A percentile compares a stretch with the other conserved stretches of the same genome.
Conservation (phyloP, 2,113 vertebrate genomes). For the Epinephelus moara region DNA sequence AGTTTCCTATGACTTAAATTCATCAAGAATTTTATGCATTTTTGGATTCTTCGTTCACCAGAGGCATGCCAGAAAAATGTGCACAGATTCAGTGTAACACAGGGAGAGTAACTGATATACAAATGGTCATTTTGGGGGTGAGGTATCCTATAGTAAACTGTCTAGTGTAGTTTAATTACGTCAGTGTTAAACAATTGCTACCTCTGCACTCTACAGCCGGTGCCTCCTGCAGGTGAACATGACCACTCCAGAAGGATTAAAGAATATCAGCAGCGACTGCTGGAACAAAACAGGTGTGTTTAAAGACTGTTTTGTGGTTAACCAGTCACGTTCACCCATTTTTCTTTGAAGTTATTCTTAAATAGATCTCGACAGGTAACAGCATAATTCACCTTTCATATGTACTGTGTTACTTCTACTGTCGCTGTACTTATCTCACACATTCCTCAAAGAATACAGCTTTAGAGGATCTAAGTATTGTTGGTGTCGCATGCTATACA, state of each 20-base stretch:
- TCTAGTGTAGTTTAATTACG: not conserved
- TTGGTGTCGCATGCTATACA: not conserved
- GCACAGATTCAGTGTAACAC: too few species aligned
- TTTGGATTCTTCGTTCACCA: too few species aligned
- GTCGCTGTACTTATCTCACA: not conserved
- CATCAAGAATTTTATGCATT: too few species aligned
- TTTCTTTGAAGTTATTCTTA: not conserved
- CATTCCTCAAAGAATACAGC: not conserved
- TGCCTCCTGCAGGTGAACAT: constrained; percentile 66
- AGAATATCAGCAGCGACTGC: constrained; percentile 87
- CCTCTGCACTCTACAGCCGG: constrained; percentile 36
- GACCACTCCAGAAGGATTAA: constrained; percentile 78
- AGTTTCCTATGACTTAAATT: too few species aligned
- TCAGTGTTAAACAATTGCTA: not conserved
- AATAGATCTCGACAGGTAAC: not conserved
- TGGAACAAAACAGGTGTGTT: constrained; percentile 90
- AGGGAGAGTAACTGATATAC: too few species aligned
- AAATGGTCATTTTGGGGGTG: too few species aligned
- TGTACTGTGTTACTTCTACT: not conserved
- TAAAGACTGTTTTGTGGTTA: not conserved
- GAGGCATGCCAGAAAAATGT: too few species aligned
- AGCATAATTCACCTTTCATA: not conserved
- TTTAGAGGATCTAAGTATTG: not conserved
- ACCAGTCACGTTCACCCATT: not conserved
- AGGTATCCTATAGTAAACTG: not conserved